Evolutionary conservation across 2,113 vertebrate species (phyloP).

Genomic region (Cynoglossus semilaevis): DNA sequence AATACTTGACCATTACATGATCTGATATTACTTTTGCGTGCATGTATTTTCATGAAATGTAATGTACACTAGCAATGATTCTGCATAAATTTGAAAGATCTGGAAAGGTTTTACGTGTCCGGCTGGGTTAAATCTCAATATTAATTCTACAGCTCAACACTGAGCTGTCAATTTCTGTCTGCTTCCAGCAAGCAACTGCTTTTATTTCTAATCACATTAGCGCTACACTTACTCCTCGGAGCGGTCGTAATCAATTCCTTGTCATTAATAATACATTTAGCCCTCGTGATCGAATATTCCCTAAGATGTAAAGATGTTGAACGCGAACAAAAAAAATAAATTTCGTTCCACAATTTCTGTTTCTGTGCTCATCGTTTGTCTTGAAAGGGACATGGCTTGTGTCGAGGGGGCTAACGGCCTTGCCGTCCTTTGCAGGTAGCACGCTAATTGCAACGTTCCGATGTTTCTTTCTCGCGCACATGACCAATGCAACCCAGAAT

Average conservation of each 20-base stretch:
- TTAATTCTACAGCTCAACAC: slow-evolving; percentile 30
- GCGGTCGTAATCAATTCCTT: slow-evolving; percentile 58
- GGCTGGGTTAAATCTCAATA: slow-evolving; percentile 30
- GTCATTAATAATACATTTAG: slow-evolving; percentile 62
- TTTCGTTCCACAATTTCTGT: slow-evolving; percentile 42
- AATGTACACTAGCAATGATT: slow-evolving; percentile 2
- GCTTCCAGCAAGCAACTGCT: slow-evolving; percentile 37
- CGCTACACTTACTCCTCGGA: slow-evolving; percentile 47
- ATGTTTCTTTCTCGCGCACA: slow-evolving; percentile 15
- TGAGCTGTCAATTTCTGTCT: slow-evolving; percentile 52
- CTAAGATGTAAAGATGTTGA: slow-evolving; percentile 57
- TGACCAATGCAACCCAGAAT: slow-evolving; percentile 28
- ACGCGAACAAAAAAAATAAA: slow-evolving; percentile 43
- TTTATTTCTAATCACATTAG: slow-evolving; percentile 60
- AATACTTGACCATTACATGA: too few species aligned
- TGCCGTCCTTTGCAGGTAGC: slow-evolving; percentile 14
- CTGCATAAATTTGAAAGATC: slow-evolving; percentile 24
- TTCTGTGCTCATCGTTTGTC: slow-evolving; percentile 27
- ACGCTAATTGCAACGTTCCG: slow-evolving; percentile 52
- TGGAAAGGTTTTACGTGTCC: not conserved
- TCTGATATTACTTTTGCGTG: too few species aligned
- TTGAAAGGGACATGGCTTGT: slow-evolving; percentile 23
- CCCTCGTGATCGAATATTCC: slow-evolving; percentile 54
- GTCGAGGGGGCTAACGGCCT: slow-evolving; percentile 18
- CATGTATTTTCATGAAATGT: too few species aligned